Percentiles rank a stretch among this genome's conserved stretches.
Evolutionary conservation across 2,797 vertebrate species (phyloP).

Genomic region (Labeo calbasu): DNA sequence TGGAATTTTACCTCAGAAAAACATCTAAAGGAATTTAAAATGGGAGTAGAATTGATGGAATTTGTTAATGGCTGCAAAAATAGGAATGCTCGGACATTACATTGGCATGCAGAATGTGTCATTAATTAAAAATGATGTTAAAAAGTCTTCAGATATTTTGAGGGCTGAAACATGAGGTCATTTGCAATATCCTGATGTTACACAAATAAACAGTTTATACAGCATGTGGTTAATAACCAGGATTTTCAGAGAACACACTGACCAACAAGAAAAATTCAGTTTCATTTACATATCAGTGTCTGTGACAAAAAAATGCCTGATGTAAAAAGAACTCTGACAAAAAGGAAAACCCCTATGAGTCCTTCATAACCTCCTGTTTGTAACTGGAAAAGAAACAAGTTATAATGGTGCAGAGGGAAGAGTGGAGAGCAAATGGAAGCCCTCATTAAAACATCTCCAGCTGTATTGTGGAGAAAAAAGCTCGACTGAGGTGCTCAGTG

Average conservation of each 20-base stretch:
- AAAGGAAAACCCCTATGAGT: slow-evolving; percentile 59
- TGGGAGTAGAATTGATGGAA: slow-evolving; percentile 32
- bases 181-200: background rate
- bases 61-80: slow-evolving; percentile 41
- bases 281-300: slow-evolving; percentile 76
- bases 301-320: background rate
- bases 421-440: slow-evolving; percentile 72
- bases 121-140: background rate
- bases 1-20: slow-evolving; percentile 37
- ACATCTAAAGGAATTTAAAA: slow-evolving; percentile 52
- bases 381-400: slow-evolving; percentile 54
- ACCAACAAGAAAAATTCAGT: slow-evolving; percentile 78
- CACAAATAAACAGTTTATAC: background rate
- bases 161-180: background rate
- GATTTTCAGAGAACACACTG: slow-evolving; percentile 35
- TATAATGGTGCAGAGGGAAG: slow-evolving; percentile 65
- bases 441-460: slow-evolving; percentile 84
- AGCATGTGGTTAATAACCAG: background rate
- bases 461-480: slow-evolving; percentile 41
- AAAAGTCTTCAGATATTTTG: background rate
- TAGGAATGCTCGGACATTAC: background rate
- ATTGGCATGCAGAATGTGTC: background rate
- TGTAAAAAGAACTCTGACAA: slow-evolving; percentile 74
- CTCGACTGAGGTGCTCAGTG: slow-evolving; percentile 22
- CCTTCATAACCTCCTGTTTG: slow-evolving; percentile 56